Base-by-base conservation (phyloP, 2,113 vertebrate species). In the Siniperca chuatsi region DNA sequence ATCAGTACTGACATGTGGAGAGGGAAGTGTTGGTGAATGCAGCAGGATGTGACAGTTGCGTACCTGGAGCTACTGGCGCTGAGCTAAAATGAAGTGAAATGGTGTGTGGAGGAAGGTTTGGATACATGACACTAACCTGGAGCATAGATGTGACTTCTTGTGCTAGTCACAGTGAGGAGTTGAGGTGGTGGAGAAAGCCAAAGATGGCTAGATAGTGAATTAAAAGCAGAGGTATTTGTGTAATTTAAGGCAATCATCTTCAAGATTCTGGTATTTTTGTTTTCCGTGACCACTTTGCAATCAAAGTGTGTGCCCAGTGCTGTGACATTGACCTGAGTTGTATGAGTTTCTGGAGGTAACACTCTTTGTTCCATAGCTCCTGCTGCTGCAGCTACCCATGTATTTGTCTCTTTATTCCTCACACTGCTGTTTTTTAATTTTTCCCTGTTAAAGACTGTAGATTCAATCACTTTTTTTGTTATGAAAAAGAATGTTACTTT, bases 1-100 rank as follows among this genome's bases (percentile, higher is more conserved):
- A 90, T 91, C 89, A 79, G 78, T 62, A 61, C 54, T 87, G 93
- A 89, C 90, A 81, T 61, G 84, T 68, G 78, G 80, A 75, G 72
- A 70, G 67, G 77, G 35, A 73, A 67, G 76, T 70, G 82, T 62
- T 52, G 64, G 55, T 82, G 82, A 88, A 80, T 75, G 85, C 44
- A 66, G 74, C 77, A 77, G 71, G 78, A 85, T 82, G 85, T 92
- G 87, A 91, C 93, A 90, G 78, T 75, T 77, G 72, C 8, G 4
- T 60, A 92, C 92, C 87, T 82, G 79, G 54, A 91, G 92, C 76
- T 25, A 80, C 71, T 29, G 64, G 46, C 1, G 2, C 57, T 37
- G 80, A 86, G 60, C 52, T 90, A 48, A 89, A 86, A 76, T 57
- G n/a, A 90, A 83, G 79, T 83, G 74, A 87, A 83, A 70, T 8